These are phyloP conservation scores for Antheraea mylitta DNA, from an alignment of 1,140 invertebrate species.

Conservation along the genomic window DNA sequence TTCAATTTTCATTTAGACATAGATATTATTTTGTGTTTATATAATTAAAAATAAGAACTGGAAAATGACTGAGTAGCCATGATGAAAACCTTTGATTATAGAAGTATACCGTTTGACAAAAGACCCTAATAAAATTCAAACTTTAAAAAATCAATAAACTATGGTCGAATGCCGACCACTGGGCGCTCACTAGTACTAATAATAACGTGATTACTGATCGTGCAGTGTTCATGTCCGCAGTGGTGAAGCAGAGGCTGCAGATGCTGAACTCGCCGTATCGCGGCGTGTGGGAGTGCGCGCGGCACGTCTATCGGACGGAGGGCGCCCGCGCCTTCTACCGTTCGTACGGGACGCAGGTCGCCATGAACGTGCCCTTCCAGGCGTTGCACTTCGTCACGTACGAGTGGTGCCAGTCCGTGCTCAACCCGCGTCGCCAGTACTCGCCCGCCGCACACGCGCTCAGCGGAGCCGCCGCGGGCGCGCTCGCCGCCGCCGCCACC, in stretches of 20 bases:
- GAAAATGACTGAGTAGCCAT: no score
- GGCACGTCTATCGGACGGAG: conserved; percentile 89
- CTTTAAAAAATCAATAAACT: no score
- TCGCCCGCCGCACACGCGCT: conserved; percentile 93
- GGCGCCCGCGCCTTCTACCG: conserved; percentile 97
- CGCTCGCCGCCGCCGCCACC: conserved; percentile 94
- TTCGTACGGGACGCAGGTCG: conserved; percentile 96
- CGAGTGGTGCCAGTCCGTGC: conserved; percentile 91
- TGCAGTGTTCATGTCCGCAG: conserved; percentile 78
- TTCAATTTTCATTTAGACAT: no score
- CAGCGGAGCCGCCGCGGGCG: conserved; percentile 95
- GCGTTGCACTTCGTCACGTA: conserved; percentile 97
- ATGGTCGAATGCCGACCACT: no score
- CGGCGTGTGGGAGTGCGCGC: conserved; percentile 89
- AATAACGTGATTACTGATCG: background rate
- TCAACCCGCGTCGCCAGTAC: conserved; percentile 91
- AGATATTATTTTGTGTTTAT: no score
- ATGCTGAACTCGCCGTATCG: conserved; percentile 98
- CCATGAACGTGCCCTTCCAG: conserved; percentile 98
- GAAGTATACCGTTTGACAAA: no score
- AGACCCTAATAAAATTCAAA: no score
- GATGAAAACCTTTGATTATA: no score
- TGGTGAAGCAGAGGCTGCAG: conserved; percentile 99
- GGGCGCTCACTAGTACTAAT: no score
- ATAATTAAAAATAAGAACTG: no score